Evolutionary conservation across 2,797 vertebrate genomes (phyloP).

Genomic region (Melanogrammus aeglefinus): DNA sequence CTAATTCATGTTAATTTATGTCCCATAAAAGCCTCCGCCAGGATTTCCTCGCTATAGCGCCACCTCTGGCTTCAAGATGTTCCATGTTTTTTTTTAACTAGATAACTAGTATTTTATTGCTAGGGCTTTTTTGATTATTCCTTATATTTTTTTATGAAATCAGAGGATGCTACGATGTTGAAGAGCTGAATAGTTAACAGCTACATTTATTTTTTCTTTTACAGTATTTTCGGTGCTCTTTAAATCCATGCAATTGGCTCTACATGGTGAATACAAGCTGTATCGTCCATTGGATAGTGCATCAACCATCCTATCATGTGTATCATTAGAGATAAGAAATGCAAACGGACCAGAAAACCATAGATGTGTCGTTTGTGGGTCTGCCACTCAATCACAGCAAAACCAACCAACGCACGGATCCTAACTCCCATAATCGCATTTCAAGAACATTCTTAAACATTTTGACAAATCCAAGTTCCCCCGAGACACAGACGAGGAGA

Average conservation of each 20-base stretch:
- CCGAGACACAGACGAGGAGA: slow-evolving; percentile 70
- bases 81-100: slow-evolving; percentile 73
- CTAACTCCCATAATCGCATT: slow-evolving; percentile 58
- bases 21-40: slow-evolving; percentile 76
- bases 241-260: not conserved
- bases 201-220: not conserved
- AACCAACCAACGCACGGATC: slow-evolving; percentile 35
- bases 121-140: not conserved
- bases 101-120: slow-evolving; percentile 32
- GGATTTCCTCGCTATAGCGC: slow-evolving; percentile 75
- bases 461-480: slow-evolving; percentile 73
- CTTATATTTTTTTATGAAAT: not conserved
- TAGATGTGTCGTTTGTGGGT: not conserved
- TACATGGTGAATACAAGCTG: not conserved
- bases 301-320: not conserved
- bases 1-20: slow-evolving; percentile 80
- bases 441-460: slow-evolving; percentile 68
- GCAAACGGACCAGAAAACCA: not conserved
- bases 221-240: not conserved
- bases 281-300: not conserved
- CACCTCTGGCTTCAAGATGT: slow-evolving; percentile 74
- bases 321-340: not conserved
- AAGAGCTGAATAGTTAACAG: not conserved
- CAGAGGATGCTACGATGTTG: not conserved
- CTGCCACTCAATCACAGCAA: slow-evolving; percentile 1